phyloP scores from a whole-genome alignment of 2,797 vertebrate species.

The Chelon auratus region DNA sequence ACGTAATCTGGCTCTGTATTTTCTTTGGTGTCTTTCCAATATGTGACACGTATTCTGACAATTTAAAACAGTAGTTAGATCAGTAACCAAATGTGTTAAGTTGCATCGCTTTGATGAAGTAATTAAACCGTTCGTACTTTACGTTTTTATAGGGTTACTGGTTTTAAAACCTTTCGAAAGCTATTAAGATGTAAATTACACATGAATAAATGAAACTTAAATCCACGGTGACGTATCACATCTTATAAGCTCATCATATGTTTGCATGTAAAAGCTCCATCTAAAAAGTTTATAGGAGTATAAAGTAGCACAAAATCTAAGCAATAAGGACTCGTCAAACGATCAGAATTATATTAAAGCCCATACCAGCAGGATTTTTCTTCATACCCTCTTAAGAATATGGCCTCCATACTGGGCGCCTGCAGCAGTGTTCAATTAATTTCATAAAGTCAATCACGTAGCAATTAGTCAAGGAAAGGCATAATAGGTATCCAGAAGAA shows the following conservation, averaged over 20 bases:
- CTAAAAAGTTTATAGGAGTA: background rate
- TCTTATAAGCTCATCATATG: background rate
- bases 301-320: background rate
- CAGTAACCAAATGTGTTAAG: too few species aligned
- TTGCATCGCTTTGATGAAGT: too few species aligned
- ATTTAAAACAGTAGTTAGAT: too few species aligned
- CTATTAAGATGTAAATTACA: background rate
- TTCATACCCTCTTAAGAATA: constrained; percentile 34
- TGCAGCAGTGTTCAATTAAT: constrained; percentile 51
- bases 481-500: constrained; percentile 56
- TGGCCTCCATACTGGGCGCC: constrained; percentile 37
- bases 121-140: too few species aligned
- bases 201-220: background rate
- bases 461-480: constrained; percentile 69
- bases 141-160: too few species aligned
- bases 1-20: too few species aligned
- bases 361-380: constrained; percentile 15
- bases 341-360: constrained; percentile 25
- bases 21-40: too few species aligned
- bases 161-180: too few species aligned
- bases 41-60: too few species aligned
- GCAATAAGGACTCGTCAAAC: background rate
- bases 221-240: background rate
- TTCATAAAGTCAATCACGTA: constrained; percentile 73
- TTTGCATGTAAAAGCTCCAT: background rate